Percentiles rank a stretch among this genome's conserved stretches.
Conservation (phyloP, 2,888 invertebrate species). For the Abrostola triplasia region DNA sequence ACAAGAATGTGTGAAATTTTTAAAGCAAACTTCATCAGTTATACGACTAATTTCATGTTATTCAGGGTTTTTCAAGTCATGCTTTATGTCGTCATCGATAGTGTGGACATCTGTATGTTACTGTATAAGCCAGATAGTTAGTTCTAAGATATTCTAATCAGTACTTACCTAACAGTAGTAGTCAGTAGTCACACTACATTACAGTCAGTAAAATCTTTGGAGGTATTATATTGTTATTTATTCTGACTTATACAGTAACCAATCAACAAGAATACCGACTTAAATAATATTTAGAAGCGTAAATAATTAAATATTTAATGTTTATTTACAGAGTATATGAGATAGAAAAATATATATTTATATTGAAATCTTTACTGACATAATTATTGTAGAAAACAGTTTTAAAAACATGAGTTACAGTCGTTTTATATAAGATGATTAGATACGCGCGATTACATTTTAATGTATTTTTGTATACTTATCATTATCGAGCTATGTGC, state of each 20-base stretch:
- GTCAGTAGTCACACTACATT: no score
- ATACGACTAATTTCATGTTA: no score
- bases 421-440: constrained; percentile 20
- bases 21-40: no score
- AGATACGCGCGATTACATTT: constrained; percentile 29
- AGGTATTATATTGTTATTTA: background rate
- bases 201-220: no score
- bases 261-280: constrained; percentile 17
- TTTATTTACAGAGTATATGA: constrained; percentile 43
- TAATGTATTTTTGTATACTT: constrained; percentile 34
- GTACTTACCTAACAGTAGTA: no score
- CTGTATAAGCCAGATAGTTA: background rate
- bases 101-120: background rate
- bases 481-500: constrained; percentile 41
- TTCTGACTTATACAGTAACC: constrained; percentile 18
- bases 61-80: background rate
- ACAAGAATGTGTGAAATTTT: background rate
- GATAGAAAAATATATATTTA: constrained; percentile 47
- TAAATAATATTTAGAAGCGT: constrained; percentile 25
- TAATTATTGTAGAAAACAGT: constrained; percentile 31
- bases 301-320: constrained; percentile 41
- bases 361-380: constrained; percentile 42
- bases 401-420: constrained; percentile 17
- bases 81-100: background rate
- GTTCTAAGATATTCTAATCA: background rate